Base-by-base conservation (phyloP, 2,113 vertebrate species). In the Andinoacara biseriatus region DNA sequence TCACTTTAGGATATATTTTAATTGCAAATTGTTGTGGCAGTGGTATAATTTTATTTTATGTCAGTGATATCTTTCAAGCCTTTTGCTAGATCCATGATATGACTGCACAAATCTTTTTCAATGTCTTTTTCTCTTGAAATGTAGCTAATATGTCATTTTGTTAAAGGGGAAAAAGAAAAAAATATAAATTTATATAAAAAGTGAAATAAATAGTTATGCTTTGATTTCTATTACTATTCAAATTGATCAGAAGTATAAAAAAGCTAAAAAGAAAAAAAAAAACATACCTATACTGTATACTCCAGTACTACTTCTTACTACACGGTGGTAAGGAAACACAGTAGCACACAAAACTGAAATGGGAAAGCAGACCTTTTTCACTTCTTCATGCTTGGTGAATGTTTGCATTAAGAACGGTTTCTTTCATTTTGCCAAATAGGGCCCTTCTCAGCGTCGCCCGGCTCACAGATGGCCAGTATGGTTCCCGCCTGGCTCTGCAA, bases 401-500 rank as follows among this genome's bases (percentile, higher is more conserved):
- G 79, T 87, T 88, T 87, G 78, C 87, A 92, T 92, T 92, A 86
- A 83, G 84, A 86, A 56, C 46, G 75, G 65, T 87, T 92, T 75
- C 82, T 87, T 91, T 88, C 81, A 87, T 90, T 91, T 89, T 87
- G 87, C 81, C 81, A 91, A 92, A 93, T 84, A 85, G 85, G 78
- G 58, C 85, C 72, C 14, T 77, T 81, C 79, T 89, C 67, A 49
- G 11, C 5, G 57, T 90, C 76, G 89, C 87, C 80, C 31, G 85
- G 82, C 87, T 88, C 89, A 77, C 89, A 91, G 90, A 89, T 90
- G 91, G 89, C 61, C 83, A 69, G 63, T 46, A 49, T 74, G 79
- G 87, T 69, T 85, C 89, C 90, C 58, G 81, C 76, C 86, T 80
- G 80, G 78, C 91, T 90, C 85, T 52, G 81, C 72, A 15, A 86